Conservation (phyloP, 2,888 invertebrate genomes). For the Protophormia terraenovae region DNA sequence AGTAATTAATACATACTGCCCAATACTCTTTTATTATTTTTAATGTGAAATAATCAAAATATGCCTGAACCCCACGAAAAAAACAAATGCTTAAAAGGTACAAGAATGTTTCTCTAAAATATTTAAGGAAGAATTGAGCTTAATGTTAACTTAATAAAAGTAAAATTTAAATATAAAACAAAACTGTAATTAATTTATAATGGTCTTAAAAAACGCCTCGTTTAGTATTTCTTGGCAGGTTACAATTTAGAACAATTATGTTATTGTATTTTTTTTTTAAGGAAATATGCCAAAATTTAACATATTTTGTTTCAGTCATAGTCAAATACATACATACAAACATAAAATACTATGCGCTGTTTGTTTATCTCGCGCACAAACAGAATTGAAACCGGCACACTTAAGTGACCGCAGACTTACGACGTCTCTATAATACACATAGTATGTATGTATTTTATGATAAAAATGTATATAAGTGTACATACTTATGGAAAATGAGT, state of each 20-base stretch:
- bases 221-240: neutral
- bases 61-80: no score
- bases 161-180: no score
- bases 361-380: slow-evolving; percentile 34
- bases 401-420: neutral
- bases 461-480: neutral
- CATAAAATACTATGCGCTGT: neutral
- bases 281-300: neutral
- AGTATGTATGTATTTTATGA: slow-evolving; percentile 4
- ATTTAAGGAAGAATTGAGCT: no score
- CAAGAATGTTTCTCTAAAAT: no score
- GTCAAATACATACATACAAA: neutral
- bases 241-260: neutral
- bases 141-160: no score
- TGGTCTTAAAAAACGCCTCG: neutral
- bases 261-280: neutral
- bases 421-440: slow-evolving; percentile 26
- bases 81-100: no score
- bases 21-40: no score
- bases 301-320: neutral
- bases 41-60: no score
- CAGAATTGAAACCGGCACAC: neutral
- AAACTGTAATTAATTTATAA: no score
- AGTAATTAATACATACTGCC: no score
- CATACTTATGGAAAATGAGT: slow-evolving; percentile 24